Base-by-base conservation (phyloP, 1,140 invertebrate species). In the Drosophila nannoptera region DNA sequence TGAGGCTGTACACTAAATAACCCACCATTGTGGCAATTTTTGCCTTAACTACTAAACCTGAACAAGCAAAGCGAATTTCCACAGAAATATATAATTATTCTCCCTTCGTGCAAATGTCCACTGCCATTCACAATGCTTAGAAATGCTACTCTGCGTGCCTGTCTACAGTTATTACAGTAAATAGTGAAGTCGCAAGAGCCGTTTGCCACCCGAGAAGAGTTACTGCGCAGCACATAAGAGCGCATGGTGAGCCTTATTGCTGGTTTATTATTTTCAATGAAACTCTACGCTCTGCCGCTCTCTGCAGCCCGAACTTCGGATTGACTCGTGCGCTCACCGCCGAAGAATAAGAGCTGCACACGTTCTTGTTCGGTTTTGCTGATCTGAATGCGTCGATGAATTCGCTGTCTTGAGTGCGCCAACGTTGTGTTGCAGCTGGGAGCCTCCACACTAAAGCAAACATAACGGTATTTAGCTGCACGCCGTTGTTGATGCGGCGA, bases 381-480 rank as follows among this genome's bases (percentile, higher is more conserved):
- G 62, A 64, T 58, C 68, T 53, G 53, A 16, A 12, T 22, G 32
- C n/a, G 63, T 36, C 35, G 11, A 29, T 50, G 54, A 40, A 45
- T 14, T 12, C 12, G 48, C 42, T 65, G 48, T 60, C 31, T 42
- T 40, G 11, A 4, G 4, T 45, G 42, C 49, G n/a, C 50, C 35
- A 29, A 12, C 5, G 12, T 5, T 31, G 7, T 29, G 32, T 33
- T 45, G n/a, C 36, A 29, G 22, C 32, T 73, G 42, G 9, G 38
- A 7, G 8, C 55, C 53, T 64, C 48, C 69, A 75, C 52, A 83
- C 69, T 42, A 59, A 7, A 40, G 73, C 60, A 86, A 81, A 74
- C 62, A 84, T 84, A 84, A 84, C 80, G 80, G 80, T 63, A 76
- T 58, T 62, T 62, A 61, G 56, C 45, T 46, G 76, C 53, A 48